phyloP scores from a whole-genome alignment of 2,888 invertebrate species.

The Xestoiulus laeticollis region DNA sequence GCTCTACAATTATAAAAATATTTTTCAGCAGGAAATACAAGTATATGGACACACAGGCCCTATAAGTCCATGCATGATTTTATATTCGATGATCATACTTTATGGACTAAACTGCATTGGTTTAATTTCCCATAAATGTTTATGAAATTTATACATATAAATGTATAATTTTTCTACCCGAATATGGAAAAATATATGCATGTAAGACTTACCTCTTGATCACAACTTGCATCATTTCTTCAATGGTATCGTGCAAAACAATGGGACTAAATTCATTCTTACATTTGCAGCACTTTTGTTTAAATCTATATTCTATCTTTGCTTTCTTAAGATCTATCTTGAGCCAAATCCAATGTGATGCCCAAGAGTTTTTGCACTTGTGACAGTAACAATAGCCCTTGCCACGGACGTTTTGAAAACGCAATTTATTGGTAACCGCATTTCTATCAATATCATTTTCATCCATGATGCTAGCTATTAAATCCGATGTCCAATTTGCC shows the following conservation, averaged over 20 bases:
- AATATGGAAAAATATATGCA: no score
- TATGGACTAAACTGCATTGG: no score
- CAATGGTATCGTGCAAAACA: neutral
- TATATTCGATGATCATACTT: no score
- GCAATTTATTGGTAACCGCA: neutral
- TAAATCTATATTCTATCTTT: slow-evolving; percentile 4
- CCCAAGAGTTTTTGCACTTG: slow-evolving; percentile 49
- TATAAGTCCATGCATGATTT: no score
- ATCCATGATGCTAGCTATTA: neutral
- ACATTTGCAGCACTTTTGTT: slow-evolving; percentile 40
- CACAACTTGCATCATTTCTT: neutral
- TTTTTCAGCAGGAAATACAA: no score
- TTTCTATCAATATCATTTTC: neutral
- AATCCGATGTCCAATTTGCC: neutral
- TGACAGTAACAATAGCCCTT: neutral
- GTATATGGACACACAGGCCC: no score
- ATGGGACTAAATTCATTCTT: neutral
- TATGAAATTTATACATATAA: no score
- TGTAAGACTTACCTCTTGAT: neutral
- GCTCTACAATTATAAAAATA: no score
- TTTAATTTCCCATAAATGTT: no score
- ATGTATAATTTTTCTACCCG: no score
- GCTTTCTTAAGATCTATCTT: neutral
- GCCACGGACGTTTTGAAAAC: neutral
- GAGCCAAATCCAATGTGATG: slow-evolving; percentile 11